Evolutionary conservation across 2,888 invertebrate genomes (phyloP).

Genomic region (Coelinius sp.): DNA sequence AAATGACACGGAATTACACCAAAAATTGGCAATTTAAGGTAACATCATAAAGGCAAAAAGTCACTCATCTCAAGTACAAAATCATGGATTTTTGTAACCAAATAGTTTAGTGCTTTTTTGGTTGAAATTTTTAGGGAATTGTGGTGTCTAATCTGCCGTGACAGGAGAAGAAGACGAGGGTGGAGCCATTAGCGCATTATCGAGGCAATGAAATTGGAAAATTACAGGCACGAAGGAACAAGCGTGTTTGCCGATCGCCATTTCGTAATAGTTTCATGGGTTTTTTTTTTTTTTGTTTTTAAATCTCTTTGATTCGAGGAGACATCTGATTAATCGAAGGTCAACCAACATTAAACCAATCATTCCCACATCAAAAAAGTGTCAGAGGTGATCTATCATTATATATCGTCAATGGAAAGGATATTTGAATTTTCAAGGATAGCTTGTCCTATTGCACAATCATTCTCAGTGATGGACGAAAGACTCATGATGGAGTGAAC

Average conservation of each 20-base stretch:
- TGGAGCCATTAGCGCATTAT: conserved; percentile 58
- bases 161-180: conserved; percentile 57
- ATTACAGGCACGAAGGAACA: conserved; percentile 53
- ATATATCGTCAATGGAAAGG: neutral
- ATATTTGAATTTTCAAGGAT: conserved; percentile 14
- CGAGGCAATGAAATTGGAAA: conserved; percentile 57
- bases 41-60: neutral
- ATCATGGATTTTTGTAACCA: conserved; percentile 8
- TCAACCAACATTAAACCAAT: neutral
- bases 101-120: conserved; percentile 11
- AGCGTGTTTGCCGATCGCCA: conserved; percentile 20
- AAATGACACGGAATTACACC: conserved; percentile 63
- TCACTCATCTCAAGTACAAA: neutral
- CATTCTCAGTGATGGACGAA: conserved; percentile 6
- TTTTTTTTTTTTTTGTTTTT: conserved; percentile 13
- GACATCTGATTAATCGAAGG: conserved; percentile 28
- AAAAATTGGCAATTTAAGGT: conserved; percentile 24
- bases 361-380: neutral
- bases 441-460: neutral
- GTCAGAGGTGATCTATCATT: conserved; percentile 3
- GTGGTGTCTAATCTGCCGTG: conserved; percentile 38
- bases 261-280: conserved; percentile 51
- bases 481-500: conserved; percentile 3
- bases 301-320: conserved; percentile 11
- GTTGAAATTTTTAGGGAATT: conserved; percentile 20